Evolutionary conservation across 2,113 vertebrate genomes (phyloP).

Genomic region (Trogon surrucura): DNA sequence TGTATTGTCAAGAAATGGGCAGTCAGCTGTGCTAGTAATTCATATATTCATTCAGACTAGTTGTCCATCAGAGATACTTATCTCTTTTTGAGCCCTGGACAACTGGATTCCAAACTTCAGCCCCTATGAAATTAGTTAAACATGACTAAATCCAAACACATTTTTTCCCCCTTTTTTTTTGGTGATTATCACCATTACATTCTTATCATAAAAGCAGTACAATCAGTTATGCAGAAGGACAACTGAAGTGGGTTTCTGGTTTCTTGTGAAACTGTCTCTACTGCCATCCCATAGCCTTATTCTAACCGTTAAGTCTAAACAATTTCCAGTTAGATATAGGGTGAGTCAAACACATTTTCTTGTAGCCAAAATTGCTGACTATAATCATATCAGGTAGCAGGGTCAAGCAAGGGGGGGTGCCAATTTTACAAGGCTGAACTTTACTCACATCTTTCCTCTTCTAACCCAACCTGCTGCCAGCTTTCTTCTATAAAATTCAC

Average conservation of each 20-base stretch:
- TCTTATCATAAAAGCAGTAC: background rate
- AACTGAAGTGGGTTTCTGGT: background rate
- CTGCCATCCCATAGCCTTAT: background rate
- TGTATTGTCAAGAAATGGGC: background rate
- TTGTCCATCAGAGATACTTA: background rate
- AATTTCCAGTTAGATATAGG: background rate
- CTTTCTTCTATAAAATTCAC: background rate
- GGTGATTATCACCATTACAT: background rate
- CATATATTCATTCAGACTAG: background rate
- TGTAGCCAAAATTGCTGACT: background rate
- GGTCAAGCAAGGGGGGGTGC: background rate
- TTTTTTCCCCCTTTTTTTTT: fast-evolving
- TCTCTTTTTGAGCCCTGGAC: background rate
- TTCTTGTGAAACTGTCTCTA: background rate
- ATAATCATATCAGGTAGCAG: background rate
- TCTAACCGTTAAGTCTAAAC: background rate
- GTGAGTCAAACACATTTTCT: background rate
- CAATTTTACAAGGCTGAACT: background rate
- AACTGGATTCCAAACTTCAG: background rate
- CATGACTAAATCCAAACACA: background rate
- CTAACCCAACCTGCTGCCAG: background rate
- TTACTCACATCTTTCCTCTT: background rate
- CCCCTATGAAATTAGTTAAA: background rate
- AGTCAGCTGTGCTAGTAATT: background rate
- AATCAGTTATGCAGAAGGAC: background rate